These are phyloP conservation scores for Origma solitaria DNA, from an alignment of 2,113 vertebrate genomes.

Conservation along the genomic window DNA sequence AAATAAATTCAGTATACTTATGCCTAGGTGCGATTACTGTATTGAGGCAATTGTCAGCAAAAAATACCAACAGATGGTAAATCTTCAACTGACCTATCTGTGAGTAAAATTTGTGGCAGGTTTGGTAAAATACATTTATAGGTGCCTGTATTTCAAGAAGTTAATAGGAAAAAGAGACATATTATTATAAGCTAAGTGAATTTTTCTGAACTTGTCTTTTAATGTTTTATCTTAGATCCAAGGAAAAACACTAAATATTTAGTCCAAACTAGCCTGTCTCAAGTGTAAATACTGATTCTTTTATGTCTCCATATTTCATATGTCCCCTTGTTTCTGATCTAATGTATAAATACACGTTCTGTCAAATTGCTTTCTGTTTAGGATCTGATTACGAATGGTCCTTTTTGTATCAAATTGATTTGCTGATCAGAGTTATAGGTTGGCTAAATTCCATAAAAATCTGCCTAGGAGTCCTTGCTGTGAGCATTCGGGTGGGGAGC, in stretches of 20 bases:
- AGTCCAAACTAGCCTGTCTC: not conserved
- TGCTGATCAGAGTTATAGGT: not conserved
- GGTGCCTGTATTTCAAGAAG: not conserved
- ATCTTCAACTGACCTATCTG: not conserved
- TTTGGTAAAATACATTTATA: not conserved
- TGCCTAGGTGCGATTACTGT: not conserved
- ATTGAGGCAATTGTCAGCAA: not conserved
- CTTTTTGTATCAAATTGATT: not conserved
- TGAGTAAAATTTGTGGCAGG: not conserved
- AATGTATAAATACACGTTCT: not conserved
- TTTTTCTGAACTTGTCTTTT: not conserved
- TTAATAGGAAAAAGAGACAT: not conserved
- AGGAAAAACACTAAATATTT: not conserved
- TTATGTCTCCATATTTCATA: not conserved
- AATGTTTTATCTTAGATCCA: not conserved
- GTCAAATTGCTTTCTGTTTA: not conserved
- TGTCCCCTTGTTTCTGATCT: not conserved
- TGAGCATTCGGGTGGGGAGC: not conserved
- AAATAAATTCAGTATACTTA: not conserved
- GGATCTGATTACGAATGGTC: not conserved
- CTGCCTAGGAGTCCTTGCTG: not conserved
- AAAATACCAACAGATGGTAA: not conserved
- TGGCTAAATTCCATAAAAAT: not conserved
- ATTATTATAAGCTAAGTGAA: not conserved
- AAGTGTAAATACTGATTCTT: not conserved